Conservation (phyloP, 1,140 invertebrate genomes). For the Limonius californicus region DNA sequence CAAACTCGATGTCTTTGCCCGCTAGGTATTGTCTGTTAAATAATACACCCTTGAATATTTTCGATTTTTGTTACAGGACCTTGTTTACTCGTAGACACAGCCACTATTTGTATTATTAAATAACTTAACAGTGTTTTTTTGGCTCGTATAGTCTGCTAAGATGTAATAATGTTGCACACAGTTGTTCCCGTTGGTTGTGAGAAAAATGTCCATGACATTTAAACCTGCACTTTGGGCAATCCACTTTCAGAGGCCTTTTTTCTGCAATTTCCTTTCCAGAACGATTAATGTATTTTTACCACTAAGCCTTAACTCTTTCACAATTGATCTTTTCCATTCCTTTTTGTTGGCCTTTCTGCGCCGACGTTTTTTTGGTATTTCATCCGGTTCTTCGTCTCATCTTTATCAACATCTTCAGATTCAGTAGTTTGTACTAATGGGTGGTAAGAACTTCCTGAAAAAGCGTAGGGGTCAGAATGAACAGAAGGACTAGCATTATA, state of each 20-base stretch:
- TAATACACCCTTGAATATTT: neutral
- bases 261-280: conserved; percentile 1
- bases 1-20: neutral
- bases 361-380: neutral
- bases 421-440: neutral
- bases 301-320: neutral
- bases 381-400: too few relatives aligned
- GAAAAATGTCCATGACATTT: conserved; percentile 3
- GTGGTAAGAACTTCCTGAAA: neutral
- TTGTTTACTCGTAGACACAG: neutral
- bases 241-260: conserved; percentile 2
- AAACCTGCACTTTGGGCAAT: neutral
- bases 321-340: neutral
- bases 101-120: conserved; percentile 1
- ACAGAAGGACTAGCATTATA: too few relatives aligned
- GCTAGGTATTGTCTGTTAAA: conserved; percentile 6
- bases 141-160: neutral
- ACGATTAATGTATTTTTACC: neutral
- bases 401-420: neutral
- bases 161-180: neutral
- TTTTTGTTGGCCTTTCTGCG: neutral
- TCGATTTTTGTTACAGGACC: neutral
- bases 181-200: neutral
- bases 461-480: neutral
- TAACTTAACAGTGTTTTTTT: neutral